Percentiles rank a stretch among this genome's conserved stretches.
phyloP scores from a whole-genome alignment of 2,888 invertebrate genomes.

The Apantesis nais region DNA sequence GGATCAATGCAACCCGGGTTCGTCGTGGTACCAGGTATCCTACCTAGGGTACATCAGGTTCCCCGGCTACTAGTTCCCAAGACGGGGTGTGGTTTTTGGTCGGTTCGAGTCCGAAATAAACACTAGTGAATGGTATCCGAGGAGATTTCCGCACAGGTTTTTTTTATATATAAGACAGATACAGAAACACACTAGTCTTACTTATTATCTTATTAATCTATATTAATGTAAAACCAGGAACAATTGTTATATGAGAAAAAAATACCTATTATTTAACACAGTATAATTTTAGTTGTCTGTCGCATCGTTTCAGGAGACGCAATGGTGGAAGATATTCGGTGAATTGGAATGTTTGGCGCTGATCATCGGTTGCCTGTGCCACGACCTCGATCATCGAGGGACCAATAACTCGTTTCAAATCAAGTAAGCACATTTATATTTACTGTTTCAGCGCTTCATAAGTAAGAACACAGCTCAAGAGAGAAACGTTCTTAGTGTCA shows the following conservation, averaged over 20 bases:
- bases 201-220: background rate
- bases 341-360: slow-evolving; percentile 96
- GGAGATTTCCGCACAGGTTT: too few species aligned
- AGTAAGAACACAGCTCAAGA: background rate
- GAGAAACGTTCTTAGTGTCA: background rate
- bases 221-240: background rate
- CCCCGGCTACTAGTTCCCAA: too few species aligned
- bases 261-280: background rate
- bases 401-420: slow-evolving; percentile 99
- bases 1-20: too few species aligned
- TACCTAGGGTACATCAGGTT: too few species aligned
- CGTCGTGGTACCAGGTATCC: too few species aligned
- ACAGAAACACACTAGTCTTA: too few species aligned
- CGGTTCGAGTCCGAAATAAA: too few species aligned
- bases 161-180: too few species aligned
- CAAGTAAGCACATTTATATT: slow-evolving; percentile 87
- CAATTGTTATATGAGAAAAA: background rate
- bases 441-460: background rate
- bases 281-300: slow-evolving; percentile 20
- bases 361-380: slow-evolving; percentile 96
- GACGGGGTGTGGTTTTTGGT: too few species aligned
- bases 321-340: slow-evolving; percentile 97
- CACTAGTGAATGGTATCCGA: too few species aligned
- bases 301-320: slow-evolving; percentile 89
- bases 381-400: slow-evolving; percentile 97